Conservation (phyloP, 2,113 vertebrate genomes). For the Haplotaxodon microlepis region DNA sequence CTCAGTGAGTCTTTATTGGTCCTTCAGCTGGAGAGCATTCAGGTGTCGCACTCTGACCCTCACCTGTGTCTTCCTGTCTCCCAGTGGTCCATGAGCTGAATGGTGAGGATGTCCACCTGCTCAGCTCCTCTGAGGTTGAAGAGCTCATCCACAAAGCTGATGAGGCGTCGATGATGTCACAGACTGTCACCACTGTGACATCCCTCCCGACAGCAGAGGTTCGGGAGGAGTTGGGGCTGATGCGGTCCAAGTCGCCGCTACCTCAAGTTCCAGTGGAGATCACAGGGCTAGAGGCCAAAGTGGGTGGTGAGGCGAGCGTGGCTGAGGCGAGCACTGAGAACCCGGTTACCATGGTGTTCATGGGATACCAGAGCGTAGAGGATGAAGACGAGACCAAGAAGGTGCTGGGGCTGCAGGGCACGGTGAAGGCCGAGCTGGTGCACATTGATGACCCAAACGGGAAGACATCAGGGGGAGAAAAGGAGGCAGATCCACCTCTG, state of each 20-base stretch:
- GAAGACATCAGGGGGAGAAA: constrained; percentile 13
- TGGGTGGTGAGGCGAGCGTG: neutral
- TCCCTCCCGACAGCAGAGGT: neutral
- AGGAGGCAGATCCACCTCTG: constrained; percentile 11
- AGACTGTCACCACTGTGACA: neutral
- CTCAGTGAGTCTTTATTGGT: neutral
- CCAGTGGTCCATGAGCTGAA: constrained; percentile 88
- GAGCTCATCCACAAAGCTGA: constrained; percentile 92
- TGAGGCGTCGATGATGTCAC: constrained; percentile 72
- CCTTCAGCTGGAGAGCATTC: neutral
- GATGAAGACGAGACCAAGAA: constrained; percentile 87
- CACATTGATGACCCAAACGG: constrained; percentile 77
- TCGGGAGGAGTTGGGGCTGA: neutral
- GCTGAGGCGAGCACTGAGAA: constrained; percentile 73
- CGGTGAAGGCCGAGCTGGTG: constrained; percentile 88
- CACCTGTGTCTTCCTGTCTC: neutral
- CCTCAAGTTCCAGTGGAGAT: constrained; percentile 67
- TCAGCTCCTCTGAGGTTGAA: constrained; percentile 87
- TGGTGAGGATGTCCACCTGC: constrained; percentile 76
- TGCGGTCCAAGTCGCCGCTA: neutral
- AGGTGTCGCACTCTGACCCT: neutral
- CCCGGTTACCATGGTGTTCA: constrained; percentile 95
- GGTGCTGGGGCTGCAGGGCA: constrained; percentile 84
- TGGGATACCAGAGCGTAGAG: constrained; percentile 95
- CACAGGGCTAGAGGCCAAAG: constrained; percentile 71